A percentile compares a stretch with the other conserved stretches of the same genome.
These are phyloP conservation scores for Acrobasis consociella DNA, from an alignment of 2,888 invertebrate species.

Conservation along the genomic window DNA sequence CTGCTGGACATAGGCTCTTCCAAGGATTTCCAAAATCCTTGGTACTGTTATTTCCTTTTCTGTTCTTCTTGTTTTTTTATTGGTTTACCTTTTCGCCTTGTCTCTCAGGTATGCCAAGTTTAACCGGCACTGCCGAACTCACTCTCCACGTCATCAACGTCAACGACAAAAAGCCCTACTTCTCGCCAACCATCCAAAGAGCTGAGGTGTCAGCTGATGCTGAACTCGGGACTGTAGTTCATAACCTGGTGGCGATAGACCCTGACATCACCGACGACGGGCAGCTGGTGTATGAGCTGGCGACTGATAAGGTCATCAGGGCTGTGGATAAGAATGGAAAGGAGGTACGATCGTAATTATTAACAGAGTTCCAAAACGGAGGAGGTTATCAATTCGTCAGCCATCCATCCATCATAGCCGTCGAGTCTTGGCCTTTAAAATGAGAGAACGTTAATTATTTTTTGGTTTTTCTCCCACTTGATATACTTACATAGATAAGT, in stretches of 20 bases:
- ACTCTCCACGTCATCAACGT: constrained; percentile 91
- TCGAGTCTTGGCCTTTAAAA: too few relatives aligned
- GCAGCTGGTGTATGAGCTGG: constrained; percentile 85
- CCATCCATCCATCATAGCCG: too few relatives aligned
- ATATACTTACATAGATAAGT: too few relatives aligned
- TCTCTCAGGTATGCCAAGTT: constrained; percentile 86
- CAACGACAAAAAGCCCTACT: constrained; percentile 94
- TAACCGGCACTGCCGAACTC: constrained; percentile 91
- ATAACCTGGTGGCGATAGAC: constrained; percentile 89
- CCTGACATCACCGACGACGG: constrained; percentile 89
- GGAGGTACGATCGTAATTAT: constrained; percentile 74
- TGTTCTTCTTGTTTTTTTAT: constrained; percentile 2
- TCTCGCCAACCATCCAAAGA: constrained; percentile 89
- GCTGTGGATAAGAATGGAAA: constrained; percentile 93
- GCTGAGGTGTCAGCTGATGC: constrained; percentile 92
- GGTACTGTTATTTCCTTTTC: neutral
- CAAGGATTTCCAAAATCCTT: too few relatives aligned
- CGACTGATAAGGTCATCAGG: constrained; percentile 86
- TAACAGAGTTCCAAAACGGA: too few relatives aligned
- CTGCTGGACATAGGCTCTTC: too few relatives aligned
- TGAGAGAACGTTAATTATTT: too few relatives aligned
- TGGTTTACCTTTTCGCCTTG: too few relatives aligned
- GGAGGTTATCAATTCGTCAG: too few relatives aligned
- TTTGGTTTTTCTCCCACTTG: too few relatives aligned
- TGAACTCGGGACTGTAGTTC: constrained; percentile 86